Base-by-base conservation (phyloP, 2,888 invertebrate species). In the Phorcus lineatus region DNA sequence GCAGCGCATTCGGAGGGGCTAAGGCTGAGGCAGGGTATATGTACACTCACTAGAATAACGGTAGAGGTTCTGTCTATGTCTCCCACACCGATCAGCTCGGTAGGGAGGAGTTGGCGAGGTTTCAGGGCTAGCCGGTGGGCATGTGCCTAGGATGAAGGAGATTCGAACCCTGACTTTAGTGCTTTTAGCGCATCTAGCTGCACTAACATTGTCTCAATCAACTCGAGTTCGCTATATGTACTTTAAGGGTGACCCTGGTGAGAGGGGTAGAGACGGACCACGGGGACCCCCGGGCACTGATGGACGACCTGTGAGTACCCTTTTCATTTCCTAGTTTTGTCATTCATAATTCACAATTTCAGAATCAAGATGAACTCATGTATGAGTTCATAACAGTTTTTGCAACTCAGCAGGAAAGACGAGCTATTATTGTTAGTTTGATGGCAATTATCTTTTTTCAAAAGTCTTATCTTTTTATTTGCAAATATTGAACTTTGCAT, bases 181-280 rank as follows among this genome's bases (percentile, higher is more conserved):
- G 24, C 47, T 74, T 2, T 28, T 74, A 24, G 47, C 52, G 53
- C 52, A 74, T 17, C 24, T 52, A 22, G 74, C 47, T 53, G 52
- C 24, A 3, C 70, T 77, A 52, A 36, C 70, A 77, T 80, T 54
- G 52, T 66, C 53, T 28, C 67, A 67, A 57, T 62, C 22, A 54
- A 36, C 62, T 36, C 81, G 74, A n/a, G 57, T 81, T 11, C 81
- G 81, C 13, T 81, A 79, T 78, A 76, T 78, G 67, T 81, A 81
- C 78, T 81, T 78, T 66, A 80, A 89, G 89, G 89, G 89, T n/a
- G 82, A 83, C n/a, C 84, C 84, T 19, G 90, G 89, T 7, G 85
- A 84, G n/a, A 82, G 86, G 55, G 90, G 89, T 31, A 81, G 86
- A 89, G 94, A 95, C 85, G 92, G 91, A 22, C 80, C 85, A 2